A percentile compares a stretch with the other conserved stretches of the same genome.
Conservation (phyloP, 2,888 invertebrate species). For the Notodonta ziczac region DNA sequence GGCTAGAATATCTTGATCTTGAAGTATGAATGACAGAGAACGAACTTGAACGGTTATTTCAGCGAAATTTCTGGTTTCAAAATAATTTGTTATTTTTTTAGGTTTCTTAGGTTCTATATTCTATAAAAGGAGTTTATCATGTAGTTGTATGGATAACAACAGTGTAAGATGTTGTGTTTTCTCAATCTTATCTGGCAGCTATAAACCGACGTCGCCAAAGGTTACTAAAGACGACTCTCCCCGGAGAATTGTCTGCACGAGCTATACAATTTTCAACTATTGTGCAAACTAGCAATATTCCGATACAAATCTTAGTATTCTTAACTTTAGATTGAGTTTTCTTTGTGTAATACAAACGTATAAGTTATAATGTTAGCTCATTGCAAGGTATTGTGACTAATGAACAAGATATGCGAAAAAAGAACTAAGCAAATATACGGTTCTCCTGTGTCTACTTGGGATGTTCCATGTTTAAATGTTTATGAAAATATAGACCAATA, state of each 20-base stretch:
- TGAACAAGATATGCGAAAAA: no score
- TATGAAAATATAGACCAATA: background rate
- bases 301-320: constrained; percentile 57
- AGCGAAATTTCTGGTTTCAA: no score
- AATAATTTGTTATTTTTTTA: no score
- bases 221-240: constrained; percentile 34
- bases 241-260: constrained; percentile 51
- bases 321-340: constrained; percentile 56
- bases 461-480: background rate
- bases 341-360: constrained; percentile 13
- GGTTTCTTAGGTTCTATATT: no score
- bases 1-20: no score
- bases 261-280: constrained; percentile 63
- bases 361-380: no score
- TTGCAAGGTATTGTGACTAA: no score
- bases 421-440: no score
- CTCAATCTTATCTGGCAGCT: constrained; percentile 29
- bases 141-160: background rate
- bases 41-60: no score
- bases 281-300: constrained; percentile 42
- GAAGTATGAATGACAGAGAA: no score
- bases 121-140: background rate
- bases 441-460: no score
- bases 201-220: constrained; percentile 18
- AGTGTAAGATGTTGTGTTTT: background rate